Evolutionary conservation across 2,888 invertebrate genomes (phyloP).

Genomic region (Pegoplata infirma): DNA sequence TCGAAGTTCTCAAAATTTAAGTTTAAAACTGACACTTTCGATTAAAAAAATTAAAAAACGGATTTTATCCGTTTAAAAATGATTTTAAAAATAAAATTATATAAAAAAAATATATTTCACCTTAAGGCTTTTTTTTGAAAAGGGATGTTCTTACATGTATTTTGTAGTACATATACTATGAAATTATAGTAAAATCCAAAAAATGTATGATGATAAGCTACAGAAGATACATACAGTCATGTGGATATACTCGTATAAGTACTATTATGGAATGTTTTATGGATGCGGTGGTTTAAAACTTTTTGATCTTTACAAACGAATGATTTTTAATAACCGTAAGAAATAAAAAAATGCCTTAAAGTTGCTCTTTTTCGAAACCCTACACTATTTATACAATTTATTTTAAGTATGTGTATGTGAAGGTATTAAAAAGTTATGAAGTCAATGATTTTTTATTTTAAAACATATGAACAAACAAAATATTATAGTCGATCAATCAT

Average conservation of each 20-base stretch:
- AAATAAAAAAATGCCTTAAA: conserved; percentile 65
- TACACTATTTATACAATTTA: conserved; percentile 3
- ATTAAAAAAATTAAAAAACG: too few species aligned
- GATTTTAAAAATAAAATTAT: too few species aligned
- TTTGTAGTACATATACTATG: conserved; percentile 17
- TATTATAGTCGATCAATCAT: not conserved
- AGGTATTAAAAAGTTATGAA: conserved; percentile 39
- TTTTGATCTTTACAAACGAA: conserved; percentile 77
- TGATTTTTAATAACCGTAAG: conserved; percentile 74
- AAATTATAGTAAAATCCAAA: conserved; percentile 47
- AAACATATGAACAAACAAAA: conserved; percentile 13
- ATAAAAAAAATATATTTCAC: not conserved
- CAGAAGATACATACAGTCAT: conserved; percentile 30
- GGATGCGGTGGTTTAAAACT: conserved; percentile 64
- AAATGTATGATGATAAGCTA: conserved; percentile 48
- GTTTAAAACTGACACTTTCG: too few species aligned
- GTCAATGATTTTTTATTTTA: conserved; percentile 28
- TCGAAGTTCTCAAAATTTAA: not conserved
- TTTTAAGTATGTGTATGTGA: not conserved
- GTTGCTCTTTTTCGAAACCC: conserved; percentile 42
- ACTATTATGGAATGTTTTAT: conserved; percentile 50
- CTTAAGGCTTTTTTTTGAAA: not conserved
- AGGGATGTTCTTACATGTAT: not conserved
- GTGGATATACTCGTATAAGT: too few species aligned
- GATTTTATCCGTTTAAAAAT: too few species aligned